phyloP scores from a whole-genome alignment of 2,113 vertebrate genomes.

The Cyanoliseus patagonus region DNA sequence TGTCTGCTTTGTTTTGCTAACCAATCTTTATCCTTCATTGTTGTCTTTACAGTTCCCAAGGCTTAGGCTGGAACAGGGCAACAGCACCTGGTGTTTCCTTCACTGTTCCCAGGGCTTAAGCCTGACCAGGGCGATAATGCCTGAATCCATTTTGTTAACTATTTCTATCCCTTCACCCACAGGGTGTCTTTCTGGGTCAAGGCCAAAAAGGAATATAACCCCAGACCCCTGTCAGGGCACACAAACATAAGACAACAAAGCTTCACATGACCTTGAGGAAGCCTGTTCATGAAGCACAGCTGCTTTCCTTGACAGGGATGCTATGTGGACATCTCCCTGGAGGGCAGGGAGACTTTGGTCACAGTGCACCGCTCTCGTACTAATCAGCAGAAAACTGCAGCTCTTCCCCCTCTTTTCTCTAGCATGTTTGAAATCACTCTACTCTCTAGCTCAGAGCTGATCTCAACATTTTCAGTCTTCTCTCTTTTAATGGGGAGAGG shows the following conservation, averaged over 20 bases:
- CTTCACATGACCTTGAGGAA: background rate
- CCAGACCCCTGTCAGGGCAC: fast-evolving
- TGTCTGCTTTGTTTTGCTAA: too few species aligned
- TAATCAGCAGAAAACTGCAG: background rate
- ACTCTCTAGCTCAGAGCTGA: background rate
- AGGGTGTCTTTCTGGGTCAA: background rate
- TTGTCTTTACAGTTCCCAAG: too few species aligned
- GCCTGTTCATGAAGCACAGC: background rate
- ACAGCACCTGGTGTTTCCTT: too few species aligned
- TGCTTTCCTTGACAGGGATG: background rate
- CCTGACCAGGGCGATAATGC: too few species aligned
- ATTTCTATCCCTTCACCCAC: too few species aligned
- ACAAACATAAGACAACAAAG: fast-evolving
- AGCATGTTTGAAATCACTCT: background rate
- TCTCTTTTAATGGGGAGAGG: background rate
- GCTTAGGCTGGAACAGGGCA: too few species aligned
- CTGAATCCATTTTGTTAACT: too few species aligned
- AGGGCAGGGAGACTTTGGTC: background rate
- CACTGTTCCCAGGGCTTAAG: too few species aligned
- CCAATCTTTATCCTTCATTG: too few species aligned
- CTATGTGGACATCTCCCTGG: background rate
- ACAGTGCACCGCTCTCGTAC: fast-evolving
- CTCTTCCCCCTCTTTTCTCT: background rate
- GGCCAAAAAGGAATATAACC: background rate
- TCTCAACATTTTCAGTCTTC: background rate